phyloP scores from a whole-genome alignment of 2,113 vertebrate genomes.

The Mellivora capensis region DNA sequence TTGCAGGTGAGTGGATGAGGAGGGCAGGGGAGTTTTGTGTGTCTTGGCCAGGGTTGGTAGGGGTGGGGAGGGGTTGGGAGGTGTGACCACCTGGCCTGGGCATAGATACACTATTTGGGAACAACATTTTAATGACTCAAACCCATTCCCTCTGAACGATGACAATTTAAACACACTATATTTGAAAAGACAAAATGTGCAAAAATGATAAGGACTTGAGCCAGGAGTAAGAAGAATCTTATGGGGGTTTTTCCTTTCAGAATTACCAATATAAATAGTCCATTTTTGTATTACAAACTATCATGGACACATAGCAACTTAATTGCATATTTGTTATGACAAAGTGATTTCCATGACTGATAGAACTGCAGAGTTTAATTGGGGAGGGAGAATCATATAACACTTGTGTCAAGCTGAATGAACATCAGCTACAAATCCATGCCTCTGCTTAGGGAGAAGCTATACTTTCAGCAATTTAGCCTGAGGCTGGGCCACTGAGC shows the following conservation, averaged over 20 bases:
- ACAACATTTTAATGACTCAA: not conserved
- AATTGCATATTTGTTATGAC: constrained; percentile 29
- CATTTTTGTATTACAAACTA: not conserved
- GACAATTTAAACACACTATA: not conserved
- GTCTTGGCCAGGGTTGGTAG: not conserved
- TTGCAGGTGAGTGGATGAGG: not conserved
- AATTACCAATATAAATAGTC: not conserved
- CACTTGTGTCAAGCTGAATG: not conserved
- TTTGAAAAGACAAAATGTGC: constrained; percentile 27
- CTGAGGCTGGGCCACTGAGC: not conserved
- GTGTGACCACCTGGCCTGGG: not conserved
- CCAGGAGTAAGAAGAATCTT: not conserved
- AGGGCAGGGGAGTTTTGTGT: not conserved
- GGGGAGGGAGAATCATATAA: not conserved
- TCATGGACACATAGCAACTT: not conserved
- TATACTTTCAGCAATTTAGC: not conserved
- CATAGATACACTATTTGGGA: not conserved
- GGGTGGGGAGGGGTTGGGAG: not conserved
- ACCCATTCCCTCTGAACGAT: not conserved
- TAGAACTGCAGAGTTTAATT: not conserved
- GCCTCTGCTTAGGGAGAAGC: not conserved
- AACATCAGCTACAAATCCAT: not conserved
- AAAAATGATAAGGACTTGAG: constrained; percentile 23
- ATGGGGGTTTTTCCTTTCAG: not conserved
- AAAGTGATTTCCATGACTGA: not conserved